Conservation (phyloP, 2,113 vertebrate genomes). For the Ailuropoda melanoleuca region DNA sequence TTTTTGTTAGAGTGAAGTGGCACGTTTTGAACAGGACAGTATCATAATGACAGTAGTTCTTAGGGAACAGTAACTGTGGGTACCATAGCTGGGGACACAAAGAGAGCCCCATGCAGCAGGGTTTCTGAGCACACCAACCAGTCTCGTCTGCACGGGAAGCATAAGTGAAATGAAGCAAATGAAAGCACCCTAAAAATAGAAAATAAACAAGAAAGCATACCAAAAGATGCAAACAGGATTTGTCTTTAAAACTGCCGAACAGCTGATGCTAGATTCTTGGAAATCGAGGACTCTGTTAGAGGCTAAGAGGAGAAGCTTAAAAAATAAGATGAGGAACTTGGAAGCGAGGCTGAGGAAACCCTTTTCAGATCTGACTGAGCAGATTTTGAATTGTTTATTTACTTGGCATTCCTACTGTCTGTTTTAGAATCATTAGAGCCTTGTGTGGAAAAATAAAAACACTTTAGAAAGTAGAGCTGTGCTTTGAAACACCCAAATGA, state of each 20-base stretch:
- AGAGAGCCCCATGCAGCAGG: background rate
- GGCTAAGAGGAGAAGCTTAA: conserved; percentile 33
- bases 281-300: conserved; percentile 27
- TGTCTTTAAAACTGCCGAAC: conserved; percentile 41
- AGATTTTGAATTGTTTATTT: conserved; percentile 70
- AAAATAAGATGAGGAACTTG: conserved; percentile 40
- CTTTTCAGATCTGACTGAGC: conserved; percentile 56
- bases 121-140: background rate
- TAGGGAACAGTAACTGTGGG: background rate
- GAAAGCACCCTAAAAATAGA: conserved; percentile 37
- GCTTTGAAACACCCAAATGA: conserved; percentile 25
- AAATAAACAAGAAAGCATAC: conserved; percentile 46
- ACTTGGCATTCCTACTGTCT: conserved; percentile 42
- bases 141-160: background rate
- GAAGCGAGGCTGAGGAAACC: conserved; percentile 38
- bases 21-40: background rate
- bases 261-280: conserved; percentile 39
- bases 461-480: background rate
- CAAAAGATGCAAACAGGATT: conserved; percentile 42
- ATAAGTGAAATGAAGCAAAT: background rate
- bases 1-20: background rate
- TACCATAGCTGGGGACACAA: background rate
- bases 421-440: conserved; percentile 55
- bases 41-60: background rate
- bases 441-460: conserved; percentile 46